These are phyloP conservation scores for Perca schrenkii DNA, from an alignment of 2,113 vertebrate genomes.

Conservation along the genomic window DNA sequence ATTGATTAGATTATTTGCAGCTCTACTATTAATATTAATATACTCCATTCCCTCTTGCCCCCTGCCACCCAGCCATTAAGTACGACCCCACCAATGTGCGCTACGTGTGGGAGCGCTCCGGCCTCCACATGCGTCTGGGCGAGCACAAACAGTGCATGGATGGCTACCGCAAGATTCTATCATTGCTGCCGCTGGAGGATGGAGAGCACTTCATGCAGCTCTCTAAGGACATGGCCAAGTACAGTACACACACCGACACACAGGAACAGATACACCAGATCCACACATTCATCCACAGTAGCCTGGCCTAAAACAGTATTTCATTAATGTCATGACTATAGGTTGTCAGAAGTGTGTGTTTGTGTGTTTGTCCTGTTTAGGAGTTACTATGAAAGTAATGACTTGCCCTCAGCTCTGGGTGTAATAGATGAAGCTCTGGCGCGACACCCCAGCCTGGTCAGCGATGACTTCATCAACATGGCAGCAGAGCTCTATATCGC, in stretches of 20 bases:
- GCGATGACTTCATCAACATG: constrained; percentile 94
- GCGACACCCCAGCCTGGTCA: constrained; percentile 91
- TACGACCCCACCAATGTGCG: constrained; percentile 94
- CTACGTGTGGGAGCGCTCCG: constrained; percentile 96
- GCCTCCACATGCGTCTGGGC: constrained; percentile 94
- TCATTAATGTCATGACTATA: background rate
- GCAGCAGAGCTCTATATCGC: constrained; percentile 94
- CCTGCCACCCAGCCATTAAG: constrained; percentile 88
- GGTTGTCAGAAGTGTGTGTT: background rate
- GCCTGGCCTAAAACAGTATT: background rate
- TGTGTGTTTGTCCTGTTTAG: constrained; percentile 76
- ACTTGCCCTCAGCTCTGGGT: constrained; percentile 90
- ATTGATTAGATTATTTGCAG: background rate
- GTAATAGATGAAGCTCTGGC: constrained; percentile 92
- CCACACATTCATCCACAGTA: background rate
- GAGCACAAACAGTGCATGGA: constrained; percentile 98
- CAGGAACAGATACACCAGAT: background rate
- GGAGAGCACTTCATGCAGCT: constrained; percentile 97
- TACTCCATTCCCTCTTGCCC: background rate
- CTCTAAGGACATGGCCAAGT: constrained; percentile 99
- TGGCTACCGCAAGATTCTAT: constrained; percentile 93
- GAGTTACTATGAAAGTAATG: constrained; percentile 96
- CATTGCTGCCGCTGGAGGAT: constrained; percentile 91
- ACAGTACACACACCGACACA: constrained; percentile 9
- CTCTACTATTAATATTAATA: background rate